Evolutionary conservation across 2,888 invertebrate species (phyloP).

Genomic region (Conchocele bisecta): DNA sequence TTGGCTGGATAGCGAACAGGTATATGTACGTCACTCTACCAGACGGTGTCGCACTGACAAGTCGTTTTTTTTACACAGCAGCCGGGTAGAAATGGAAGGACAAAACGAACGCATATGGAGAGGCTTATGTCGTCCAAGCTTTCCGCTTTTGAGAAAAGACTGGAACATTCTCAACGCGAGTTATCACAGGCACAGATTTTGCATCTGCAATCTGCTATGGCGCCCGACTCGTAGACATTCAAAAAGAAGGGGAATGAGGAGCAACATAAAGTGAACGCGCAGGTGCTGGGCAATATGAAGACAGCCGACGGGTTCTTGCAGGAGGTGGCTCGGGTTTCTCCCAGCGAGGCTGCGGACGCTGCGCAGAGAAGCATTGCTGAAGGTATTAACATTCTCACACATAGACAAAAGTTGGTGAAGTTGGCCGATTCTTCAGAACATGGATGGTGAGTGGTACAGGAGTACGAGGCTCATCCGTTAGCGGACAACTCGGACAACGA

Average conservation of each 20-base stretch:
- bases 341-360: not conserved
- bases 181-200: no score
- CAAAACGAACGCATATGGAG: no score
- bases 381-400: constrained; percentile 30
- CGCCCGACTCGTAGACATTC: not conserved
- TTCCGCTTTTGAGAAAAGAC: no score
- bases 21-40: no score
- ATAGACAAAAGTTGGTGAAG: constrained; percentile 29
- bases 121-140: no score
- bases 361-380: constrained; percentile 6
- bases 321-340: not conserved
- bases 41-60: no score
- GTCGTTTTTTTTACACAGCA: no score
- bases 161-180: no score
- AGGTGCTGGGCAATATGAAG: constrained; percentile 6
- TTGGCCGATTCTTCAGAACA: constrained; percentile 21
- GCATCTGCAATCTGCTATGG: no score
- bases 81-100: no score
- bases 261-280: constrained; percentile 19
- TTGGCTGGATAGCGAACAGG: no score
- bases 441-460: constrained; percentile 25
- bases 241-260: constrained; percentile 25
- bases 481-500: constrained; percentile 33
- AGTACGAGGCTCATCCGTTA: constrained; percentile 29
- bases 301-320: not conserved